These are phyloP conservation scores for Mycogona germanica DNA, from an alignment of 2,888 invertebrate genomes.

Conservation along the genomic window DNA sequence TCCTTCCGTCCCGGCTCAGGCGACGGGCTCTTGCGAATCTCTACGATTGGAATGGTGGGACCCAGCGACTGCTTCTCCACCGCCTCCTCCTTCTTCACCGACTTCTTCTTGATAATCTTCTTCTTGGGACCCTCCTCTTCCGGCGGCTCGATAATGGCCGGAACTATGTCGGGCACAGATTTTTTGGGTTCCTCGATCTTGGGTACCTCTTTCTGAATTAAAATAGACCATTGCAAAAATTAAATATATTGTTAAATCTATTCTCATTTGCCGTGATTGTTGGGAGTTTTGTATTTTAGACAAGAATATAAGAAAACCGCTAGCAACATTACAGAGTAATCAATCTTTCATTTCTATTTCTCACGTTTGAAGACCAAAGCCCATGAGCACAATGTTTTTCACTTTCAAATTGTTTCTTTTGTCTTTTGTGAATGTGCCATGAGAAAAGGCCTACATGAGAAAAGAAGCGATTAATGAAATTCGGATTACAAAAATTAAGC, in stretches of 20 bases:
- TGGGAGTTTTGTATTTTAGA: neutral
- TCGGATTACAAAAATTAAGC: no score
- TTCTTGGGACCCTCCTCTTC: constrained; percentile 12
- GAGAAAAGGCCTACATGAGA: no score
- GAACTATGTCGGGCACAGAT: constrained; percentile 1
- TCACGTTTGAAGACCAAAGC: no score
- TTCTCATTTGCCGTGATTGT: neutral
- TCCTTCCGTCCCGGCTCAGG: constrained; percentile 49
- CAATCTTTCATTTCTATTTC: constrained; percentile 28
- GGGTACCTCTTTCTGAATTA: constrained; percentile 1
- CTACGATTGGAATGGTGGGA: constrained; percentile 42
- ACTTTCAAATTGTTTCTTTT: no score
- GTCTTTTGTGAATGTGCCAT: no score
- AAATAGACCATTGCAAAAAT: neutral
- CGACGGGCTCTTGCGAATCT: constrained; percentile 67
- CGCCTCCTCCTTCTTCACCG: constrained; percentile 21
- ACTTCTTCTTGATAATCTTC: constrained; percentile 10
- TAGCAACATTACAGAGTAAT: neutral
- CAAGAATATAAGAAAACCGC: neutral
- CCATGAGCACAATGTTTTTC: no score
- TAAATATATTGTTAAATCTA: no score
- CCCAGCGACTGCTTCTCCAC: neutral
- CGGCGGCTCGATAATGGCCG: constrained; percentile 13
- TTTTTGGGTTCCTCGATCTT: constrained; percentile 1
- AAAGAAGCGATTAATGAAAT: no score